phyloP scores from a whole-genome alignment of 2,113 vertebrate genomes.

The Diphyllodes magnificus region DNA sequence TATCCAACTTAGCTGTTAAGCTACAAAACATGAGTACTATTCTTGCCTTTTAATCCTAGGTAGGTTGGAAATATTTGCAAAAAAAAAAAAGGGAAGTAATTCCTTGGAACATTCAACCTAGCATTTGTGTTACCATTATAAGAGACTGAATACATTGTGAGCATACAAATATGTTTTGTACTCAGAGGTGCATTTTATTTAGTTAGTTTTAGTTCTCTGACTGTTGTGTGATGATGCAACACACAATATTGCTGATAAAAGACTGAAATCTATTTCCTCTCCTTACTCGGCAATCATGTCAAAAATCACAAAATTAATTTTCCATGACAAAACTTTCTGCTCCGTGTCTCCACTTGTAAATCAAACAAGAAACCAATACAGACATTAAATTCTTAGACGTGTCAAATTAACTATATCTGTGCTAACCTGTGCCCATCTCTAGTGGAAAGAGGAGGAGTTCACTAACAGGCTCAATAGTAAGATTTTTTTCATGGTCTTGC shows the following conservation, averaged over 20 bases:
- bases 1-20: not conserved
- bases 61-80: not conserved
- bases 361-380: not conserved
- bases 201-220: not conserved
- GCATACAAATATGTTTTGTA: not conserved
- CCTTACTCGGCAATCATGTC: not conserved
- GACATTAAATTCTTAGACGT: not conserved
- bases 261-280: not conserved
- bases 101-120: not conserved
- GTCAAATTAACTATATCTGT: not conserved
- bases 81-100: not conserved
- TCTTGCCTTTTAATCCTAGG: not conserved
- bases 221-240: not conserved
- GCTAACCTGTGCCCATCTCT: not conserved
- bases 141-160: not conserved
- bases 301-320: not conserved
- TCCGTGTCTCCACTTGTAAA: not conserved
- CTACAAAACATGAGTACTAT: not conserved
- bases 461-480: not conserved
- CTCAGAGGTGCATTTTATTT: not conserved
- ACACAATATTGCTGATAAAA: not conserved
- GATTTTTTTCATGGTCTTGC: not conserved
- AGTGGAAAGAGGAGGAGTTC: not conserved
- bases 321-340: not conserved
- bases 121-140: not conserved